These are phyloP conservation scores for Saxicola maurus DNA, from an alignment of 2,797 vertebrate genomes.

Conservation along the genomic window DNA sequence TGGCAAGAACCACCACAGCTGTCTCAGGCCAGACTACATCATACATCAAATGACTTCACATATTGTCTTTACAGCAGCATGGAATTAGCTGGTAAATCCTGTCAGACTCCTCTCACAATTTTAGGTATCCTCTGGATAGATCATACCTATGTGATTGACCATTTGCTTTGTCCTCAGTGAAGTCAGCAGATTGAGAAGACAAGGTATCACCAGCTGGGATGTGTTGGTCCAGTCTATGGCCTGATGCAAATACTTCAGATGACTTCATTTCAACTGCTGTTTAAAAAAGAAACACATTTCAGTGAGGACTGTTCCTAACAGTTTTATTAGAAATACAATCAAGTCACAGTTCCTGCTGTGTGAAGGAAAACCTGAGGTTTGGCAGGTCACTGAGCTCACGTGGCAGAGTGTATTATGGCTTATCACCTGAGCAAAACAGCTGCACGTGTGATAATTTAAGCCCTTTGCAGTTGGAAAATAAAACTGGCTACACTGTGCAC, in stretches of 20 bases:
- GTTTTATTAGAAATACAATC: not conserved
- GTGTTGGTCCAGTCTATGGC: conserved; percentile 38
- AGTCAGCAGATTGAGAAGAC: conserved; percentile 33
- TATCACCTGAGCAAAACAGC: not conserved
- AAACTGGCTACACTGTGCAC: not conserved
- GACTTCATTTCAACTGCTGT: conserved; percentile 63
- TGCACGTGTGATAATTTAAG: not conserved
- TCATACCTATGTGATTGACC: conserved; percentile 72
- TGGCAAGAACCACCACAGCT: conserved; percentile 24
- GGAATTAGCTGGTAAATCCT: conserved; percentile 16
- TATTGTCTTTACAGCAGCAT: conserved; percentile 20
- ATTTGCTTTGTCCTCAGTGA: conserved; percentile 56
- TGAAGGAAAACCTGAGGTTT: not conserved
- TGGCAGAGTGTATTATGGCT: not conserved
- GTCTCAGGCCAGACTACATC: conserved; percentile 37
- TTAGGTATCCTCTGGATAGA: not conserved
- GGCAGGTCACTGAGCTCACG: not conserved
- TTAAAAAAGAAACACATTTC: conserved; percentile 9
- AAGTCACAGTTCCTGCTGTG: not conserved
- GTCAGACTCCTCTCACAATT: not conserved
- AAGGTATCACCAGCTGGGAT: not conserved
- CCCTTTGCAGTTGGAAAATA: not conserved
- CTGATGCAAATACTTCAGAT: conserved; percentile 60
- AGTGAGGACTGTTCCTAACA: not conserved
- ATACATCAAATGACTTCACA: conserved; percentile 47